These are phyloP conservation scores for Xenopus petersii DNA, from an alignment of 2,797 vertebrate genomes.

Conservation along the genomic window DNA sequence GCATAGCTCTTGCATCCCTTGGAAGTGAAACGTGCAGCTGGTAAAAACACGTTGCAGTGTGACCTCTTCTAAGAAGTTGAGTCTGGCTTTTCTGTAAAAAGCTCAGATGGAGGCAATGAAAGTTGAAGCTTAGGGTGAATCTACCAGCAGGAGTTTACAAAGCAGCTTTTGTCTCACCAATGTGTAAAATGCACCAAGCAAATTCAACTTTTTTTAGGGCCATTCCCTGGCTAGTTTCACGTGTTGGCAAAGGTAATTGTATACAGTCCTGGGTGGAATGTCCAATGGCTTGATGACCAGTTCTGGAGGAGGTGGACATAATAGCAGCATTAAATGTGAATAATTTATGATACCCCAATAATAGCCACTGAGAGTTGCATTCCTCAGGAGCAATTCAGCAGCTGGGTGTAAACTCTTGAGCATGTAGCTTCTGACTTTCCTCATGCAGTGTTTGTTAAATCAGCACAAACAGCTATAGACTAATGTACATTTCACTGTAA, in stretches of 20 bases:
- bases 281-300: slow-evolving; percentile 59
- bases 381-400: slow-evolving; percentile 75
- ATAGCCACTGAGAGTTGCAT: slow-evolving; percentile 81
- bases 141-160: slow-evolving; percentile 65
- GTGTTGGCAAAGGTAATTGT: slow-evolving; percentile 72
- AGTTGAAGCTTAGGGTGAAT: slow-evolving; percentile 60
- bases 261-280: slow-evolving; percentile 66
- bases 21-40: slow-evolving; percentile 54
- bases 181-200: slow-evolving; percentile 71
- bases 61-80: slow-evolving; percentile 59
- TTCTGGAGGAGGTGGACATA: slow-evolving; percentile 66
- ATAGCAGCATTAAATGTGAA: slow-evolving; percentile 76
- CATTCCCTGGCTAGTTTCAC: slow-evolving; percentile 68
- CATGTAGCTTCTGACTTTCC: slow-evolving; percentile 58
- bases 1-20: slow-evolving; percentile 23
- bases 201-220: slow-evolving; percentile 75
- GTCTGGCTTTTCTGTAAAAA: slow-evolving; percentile 56
- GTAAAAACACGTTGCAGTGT: slow-evolving; percentile 66
- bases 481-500: background rate
- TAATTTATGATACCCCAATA: slow-evolving; percentile 78
- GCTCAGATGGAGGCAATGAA: slow-evolving; percentile 69
- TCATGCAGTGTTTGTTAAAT: slow-evolving; percentile 62
- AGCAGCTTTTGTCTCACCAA: slow-evolving; percentile 65
- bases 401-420: slow-evolving; percentile 73
- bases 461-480: slow-evolving; percentile 64